Percentiles rank a stretch among this genome's conserved stretches.
phyloP scores from a whole-genome alignment of 2,113 vertebrate genomes.

The Neomonachus schauinslandi region DNA sequence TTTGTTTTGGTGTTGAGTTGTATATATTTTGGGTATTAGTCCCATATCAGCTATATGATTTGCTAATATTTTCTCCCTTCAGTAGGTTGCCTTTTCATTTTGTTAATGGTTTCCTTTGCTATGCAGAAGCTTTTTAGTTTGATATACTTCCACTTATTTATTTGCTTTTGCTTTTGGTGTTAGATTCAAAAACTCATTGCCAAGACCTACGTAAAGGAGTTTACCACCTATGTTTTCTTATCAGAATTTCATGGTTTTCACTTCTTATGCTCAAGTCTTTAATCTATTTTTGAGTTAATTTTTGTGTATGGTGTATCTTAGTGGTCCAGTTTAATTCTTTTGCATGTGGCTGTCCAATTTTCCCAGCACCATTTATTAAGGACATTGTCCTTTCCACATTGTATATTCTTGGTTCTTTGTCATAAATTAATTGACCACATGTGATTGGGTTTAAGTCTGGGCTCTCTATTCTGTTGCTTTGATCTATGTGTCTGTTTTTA shows the following conservation, averaged over 20 bases:
- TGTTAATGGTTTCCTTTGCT: neutral
- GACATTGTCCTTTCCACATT: neutral
- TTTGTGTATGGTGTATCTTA: neutral
- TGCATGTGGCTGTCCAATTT: neutral
- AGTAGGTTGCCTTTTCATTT: neutral
- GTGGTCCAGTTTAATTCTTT: neutral
- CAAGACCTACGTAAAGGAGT: neutral
- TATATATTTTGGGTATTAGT: neutral
- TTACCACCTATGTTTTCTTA: neutral
- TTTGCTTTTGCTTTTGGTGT: neutral
- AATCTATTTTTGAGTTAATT: neutral
- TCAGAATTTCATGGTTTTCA: neutral
- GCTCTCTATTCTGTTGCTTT: neutral
- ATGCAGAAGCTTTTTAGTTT: neutral
- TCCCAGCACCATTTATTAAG: neutral
- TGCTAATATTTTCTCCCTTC: neutral
- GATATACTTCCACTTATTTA: neutral
- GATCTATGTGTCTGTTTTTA: neutral
- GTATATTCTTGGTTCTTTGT: neutral
- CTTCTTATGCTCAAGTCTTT: neutral
- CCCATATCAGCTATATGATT: neutral
- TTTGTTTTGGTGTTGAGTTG: neutral
- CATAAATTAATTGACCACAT: neutral
- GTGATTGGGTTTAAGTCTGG: neutral
- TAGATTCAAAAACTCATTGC: neutral